Conservation (phyloP, 2,888 invertebrate genomes). For the Noctua pronuba region DNA sequence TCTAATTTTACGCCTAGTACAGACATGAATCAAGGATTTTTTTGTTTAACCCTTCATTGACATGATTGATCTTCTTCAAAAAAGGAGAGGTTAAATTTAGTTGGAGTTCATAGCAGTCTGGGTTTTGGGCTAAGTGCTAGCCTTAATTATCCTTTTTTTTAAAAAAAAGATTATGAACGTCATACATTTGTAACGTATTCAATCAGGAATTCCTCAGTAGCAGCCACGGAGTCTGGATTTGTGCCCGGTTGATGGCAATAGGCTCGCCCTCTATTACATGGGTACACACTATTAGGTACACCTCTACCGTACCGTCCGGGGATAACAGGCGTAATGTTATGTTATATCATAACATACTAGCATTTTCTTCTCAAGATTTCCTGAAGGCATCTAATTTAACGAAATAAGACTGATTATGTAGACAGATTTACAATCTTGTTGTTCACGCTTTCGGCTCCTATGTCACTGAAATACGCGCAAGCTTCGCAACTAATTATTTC, state of each 20-base stretch:
- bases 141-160: not conserved
- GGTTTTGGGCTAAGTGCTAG: not conserved
- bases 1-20: not conserved
- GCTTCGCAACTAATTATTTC: constrained; percentile 87
- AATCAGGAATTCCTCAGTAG: no score
- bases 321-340: no score
- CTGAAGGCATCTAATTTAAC: no score
- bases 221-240: no score
- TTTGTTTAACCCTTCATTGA: not conserved
- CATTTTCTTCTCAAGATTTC: no score
- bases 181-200: no score
- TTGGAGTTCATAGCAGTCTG: not conserved
- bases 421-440: constrained; percentile 4
- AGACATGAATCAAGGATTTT: not conserved
- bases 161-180: not conserved
- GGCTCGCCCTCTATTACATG: no score
- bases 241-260: no score
- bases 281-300: no score
- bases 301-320: no score
- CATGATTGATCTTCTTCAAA: not conserved
- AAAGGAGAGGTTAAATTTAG: not conserved
- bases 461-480: constrained; percentile 70
- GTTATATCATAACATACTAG: no score
- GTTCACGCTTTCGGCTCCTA: constrained; percentile 42
- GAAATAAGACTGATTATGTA: no score